A percentile compares a stretch with the other conserved stretches of the same genome.
Conservation (phyloP, 2,113 vertebrate genomes). For the Poeciliopsis prolifica region DNA sequence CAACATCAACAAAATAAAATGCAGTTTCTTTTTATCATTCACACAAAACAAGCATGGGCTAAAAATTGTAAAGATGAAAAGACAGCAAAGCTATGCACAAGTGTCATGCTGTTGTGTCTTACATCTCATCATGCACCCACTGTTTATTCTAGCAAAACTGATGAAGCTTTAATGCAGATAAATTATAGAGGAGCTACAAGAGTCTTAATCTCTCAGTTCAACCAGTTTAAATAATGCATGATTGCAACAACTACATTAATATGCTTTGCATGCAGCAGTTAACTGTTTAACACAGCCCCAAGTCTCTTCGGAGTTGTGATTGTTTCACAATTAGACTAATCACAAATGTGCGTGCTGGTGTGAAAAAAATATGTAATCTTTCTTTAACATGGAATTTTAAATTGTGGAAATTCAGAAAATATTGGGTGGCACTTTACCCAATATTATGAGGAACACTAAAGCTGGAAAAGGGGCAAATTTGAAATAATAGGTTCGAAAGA, state of each 20-base stretch:
- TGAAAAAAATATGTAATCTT: constrained; percentile 51
- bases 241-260: constrained; percentile 58
- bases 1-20: constrained; percentile 11
- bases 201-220: constrained; percentile 72
- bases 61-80: constrained; percentile 60
- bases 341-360: constrained; percentile 56
- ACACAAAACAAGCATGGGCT: constrained; percentile 43
- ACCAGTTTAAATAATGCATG: constrained; percentile 77
- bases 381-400: constrained; percentile 60
- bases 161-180: constrained; percentile 62
- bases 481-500: constrained; percentile 41
- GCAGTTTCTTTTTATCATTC: constrained; percentile 17
- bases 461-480: constrained; percentile 45
- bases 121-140: constrained; percentile 58
- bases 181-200: constrained; percentile 76
- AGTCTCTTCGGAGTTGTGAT: constrained; percentile 56
- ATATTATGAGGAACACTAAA: constrained; percentile 61
- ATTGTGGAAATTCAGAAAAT: constrained; percentile 41
- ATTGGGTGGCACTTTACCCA: constrained; percentile 55
- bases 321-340: constrained; percentile 67
- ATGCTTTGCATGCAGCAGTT: constrained; percentile 65
- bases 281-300: constrained; percentile 66
- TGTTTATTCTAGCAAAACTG: constrained; percentile 66
- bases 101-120: constrained; percentile 60
- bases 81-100: constrained; percentile 37